Percentiles rank a stretch among this genome's conserved stretches.
phyloP scores from a whole-genome alignment of 2,113 vertebrate species.

The Scomber colias region DNA sequence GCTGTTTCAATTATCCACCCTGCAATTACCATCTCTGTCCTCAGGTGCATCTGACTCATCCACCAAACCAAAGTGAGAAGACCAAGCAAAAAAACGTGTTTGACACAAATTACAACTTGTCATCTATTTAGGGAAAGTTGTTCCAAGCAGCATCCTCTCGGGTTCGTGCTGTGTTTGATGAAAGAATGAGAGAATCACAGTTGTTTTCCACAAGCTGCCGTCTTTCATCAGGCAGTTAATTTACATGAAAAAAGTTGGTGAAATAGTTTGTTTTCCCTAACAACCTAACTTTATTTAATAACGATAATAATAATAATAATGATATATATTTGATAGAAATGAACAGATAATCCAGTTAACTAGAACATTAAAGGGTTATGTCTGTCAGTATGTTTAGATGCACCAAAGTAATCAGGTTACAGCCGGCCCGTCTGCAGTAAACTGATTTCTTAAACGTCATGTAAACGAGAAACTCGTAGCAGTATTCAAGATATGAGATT shows the following conservation, averaged over 20 bases:
- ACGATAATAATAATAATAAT: no score
- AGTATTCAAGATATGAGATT: not conserved
- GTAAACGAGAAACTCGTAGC: not conserved
- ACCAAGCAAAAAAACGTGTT: not conserved
- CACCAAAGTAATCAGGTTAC: no score
- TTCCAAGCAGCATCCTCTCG: constrained; percentile 11
- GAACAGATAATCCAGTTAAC: no score
- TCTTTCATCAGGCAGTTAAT: not conserved
- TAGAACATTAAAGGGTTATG: no score
- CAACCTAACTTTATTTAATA: no score
- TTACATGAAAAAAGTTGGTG: not conserved
- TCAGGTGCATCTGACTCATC: constrained; percentile 27
- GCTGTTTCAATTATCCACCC: not conserved
- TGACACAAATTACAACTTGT: constrained; percentile 45
- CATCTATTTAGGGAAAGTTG: constrained; percentile 31
- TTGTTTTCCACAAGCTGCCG: not conserved
- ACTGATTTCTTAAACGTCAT: not conserved
- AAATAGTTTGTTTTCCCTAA: no score
- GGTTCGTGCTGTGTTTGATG: constrained; percentile 7
- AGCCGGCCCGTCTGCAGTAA: no score
- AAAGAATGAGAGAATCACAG: not conserved
- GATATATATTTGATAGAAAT: no score
- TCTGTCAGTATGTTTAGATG: no score
- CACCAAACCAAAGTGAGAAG: constrained; percentile 15
- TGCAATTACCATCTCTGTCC: constrained; percentile 2